Base-by-base conservation (phyloP, 2,113 vertebrate species). In the Puntigrus tetrazona region DNA sequence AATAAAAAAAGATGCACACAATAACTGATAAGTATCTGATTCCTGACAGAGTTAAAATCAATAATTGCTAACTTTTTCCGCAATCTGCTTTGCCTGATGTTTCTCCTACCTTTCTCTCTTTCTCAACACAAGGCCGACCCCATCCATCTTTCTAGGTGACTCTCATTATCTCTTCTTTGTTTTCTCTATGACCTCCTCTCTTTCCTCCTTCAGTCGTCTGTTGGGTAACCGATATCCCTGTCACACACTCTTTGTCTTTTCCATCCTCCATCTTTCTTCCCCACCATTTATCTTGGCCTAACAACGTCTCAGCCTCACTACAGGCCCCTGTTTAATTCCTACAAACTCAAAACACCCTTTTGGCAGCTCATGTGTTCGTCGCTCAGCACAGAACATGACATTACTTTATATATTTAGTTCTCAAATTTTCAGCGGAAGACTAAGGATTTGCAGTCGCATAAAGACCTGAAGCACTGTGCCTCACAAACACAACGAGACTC, bases 61-160 rank as follows among this genome's bases (percentile, higher is more conserved):
- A 34, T 67, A 36, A n/a, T 43, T 25, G 20, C 43, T 43, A 7
- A 43, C 14, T 80, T 57, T 29, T 67, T 81, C 38, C 38, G 16
- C n/a, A n/a, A 61, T 50, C 47, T 7, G 31, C 45, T 11, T 83
- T 13, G 10, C 50, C 45, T 67, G 69, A 45, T 78, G 43, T 55
- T 80, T 47, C 16, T 36, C 41, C 20, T n/a, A 41, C 4, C 34
- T n/a, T 63, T 20, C n/a, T 41, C 36, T 50, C 52, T 83, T 7
- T 72, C 34, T 72, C 45, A n/a, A 59, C 22, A 43, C 50, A 14
- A 69, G 34, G 16, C 45, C 6, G 43, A 47, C 36, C 76, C 20
- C 27, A 76, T 84, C 77, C 41, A 61, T 84, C 61, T 88, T 88
- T 77, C 38, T 41, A 63, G 25, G 31, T 59, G 69, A 69, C 81